Percentiles rank a stretch among this genome's conserved stretches.
These are phyloP conservation scores for Paralvinella palmiformis DNA, from an alignment of 1,140 invertebrate genomes.

Conservation along the genomic window DNA sequence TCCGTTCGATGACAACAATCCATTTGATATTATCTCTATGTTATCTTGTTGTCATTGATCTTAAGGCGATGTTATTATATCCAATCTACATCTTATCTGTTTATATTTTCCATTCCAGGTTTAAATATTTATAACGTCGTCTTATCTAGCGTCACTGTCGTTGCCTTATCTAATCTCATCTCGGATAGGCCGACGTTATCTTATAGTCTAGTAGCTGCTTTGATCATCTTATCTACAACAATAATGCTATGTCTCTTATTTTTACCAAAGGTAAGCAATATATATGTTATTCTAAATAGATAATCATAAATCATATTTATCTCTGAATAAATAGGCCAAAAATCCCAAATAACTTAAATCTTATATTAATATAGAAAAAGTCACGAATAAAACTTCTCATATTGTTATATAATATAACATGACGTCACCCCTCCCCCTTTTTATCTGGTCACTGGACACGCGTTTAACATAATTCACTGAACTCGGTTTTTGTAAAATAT, in stretches of 20 bases:
- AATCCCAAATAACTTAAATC: neutral
- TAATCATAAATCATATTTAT: neutral
- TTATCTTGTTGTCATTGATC: too few species aligned
- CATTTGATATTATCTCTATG: too few species aligned
- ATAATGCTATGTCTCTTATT: constrained; percentile 79
- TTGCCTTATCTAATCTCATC: constrained; percentile 76
- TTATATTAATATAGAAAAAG: neutral
- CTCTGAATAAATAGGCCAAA: neutral
- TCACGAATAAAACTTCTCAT: neutral
- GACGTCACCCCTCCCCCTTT: too few species aligned
- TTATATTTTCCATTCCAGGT: too few species aligned
- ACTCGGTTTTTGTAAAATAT: too few species aligned
- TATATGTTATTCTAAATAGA: neutral
- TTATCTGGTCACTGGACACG: too few species aligned
- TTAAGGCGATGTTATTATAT: too few species aligned
- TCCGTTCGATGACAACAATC: too few species aligned
- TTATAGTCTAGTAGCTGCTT: constrained; percentile 72
- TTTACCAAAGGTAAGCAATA: constrained; percentile 64
- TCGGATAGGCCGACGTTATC: constrained; percentile 76
- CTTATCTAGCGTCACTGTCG: constrained; percentile 76
- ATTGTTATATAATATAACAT: too few species aligned
- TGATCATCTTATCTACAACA: constrained; percentile 80
- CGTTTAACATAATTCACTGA: too few species aligned
- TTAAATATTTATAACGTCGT: constrained; percentile 89
- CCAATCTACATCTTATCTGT: too few species aligned